Conservation (phyloP, 1,140 invertebrate genomes). For the Cepaea nemoralis region DNA sequence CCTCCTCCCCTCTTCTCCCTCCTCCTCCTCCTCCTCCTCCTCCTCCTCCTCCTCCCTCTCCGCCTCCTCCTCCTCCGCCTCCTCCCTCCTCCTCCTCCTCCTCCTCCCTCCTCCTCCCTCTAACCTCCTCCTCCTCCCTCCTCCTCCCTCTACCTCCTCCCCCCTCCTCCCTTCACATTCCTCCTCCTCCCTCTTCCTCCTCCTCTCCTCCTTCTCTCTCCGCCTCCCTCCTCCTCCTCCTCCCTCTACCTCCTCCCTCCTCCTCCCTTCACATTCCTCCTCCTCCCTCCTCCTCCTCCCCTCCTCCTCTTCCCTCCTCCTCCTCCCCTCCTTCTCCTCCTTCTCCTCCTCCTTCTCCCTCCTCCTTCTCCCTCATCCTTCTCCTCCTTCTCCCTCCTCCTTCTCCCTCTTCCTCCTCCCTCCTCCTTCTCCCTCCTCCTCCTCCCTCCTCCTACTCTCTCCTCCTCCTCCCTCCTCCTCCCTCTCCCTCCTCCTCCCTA, state of each 20-base stretch:
- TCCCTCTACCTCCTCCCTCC: no score
- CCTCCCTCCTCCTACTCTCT: no score
- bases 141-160: background rate
- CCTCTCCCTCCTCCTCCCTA: background rate
- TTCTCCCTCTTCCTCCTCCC: conserved; percentile 17
- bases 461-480: no score
- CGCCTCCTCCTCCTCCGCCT: no score
- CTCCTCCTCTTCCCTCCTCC: no score
- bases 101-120: background rate
- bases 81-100: conserved; percentile 4
- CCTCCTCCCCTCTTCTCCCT: conserved; percentile 2
- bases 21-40: background rate
- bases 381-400: conserved; percentile 1
- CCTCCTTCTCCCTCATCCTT: background rate
- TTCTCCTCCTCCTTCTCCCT: background rate
- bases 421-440: background rate
- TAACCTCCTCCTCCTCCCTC: background rate
- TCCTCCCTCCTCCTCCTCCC: no score
- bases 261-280: no score
- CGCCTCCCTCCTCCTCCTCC: no score
- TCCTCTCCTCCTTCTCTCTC: background rate
- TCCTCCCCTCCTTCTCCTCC: no score
- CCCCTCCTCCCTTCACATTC: no score
- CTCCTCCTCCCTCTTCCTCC: conserved; percentile 21
- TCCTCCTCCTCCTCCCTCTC: conserved; percentile 37